Conservation (phyloP, 1,140 invertebrate species). For the Centruroides sculpturatus region DNA sequence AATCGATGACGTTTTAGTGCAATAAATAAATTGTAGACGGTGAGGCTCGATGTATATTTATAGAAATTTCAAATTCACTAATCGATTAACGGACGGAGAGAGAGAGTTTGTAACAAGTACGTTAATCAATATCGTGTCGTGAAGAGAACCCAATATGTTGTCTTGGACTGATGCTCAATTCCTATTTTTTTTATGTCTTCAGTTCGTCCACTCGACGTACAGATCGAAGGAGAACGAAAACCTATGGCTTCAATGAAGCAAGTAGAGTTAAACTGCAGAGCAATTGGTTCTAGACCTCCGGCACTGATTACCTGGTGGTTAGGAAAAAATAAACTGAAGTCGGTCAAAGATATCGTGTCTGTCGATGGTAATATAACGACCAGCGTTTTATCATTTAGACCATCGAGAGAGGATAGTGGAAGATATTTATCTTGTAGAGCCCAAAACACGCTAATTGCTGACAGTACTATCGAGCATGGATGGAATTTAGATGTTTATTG, state of each 20-base stretch:
- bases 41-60: too few relatives aligned
- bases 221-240: constrained; percentile 60
- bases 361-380: background rate
- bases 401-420: constrained; percentile 5
- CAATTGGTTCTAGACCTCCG: constrained; percentile 65
- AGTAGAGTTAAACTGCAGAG: constrained; percentile 67
- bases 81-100: too few relatives aligned
- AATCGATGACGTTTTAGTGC: too few relatives aligned
- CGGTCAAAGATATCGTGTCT: background rate
- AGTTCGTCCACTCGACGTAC: constrained; percentile 71
- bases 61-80: too few relatives aligned
- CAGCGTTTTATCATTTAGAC: constrained; percentile 4
- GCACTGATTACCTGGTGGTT: constrained; percentile 74
- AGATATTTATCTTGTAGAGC: constrained; percentile 65
- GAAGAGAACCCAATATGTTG: too few relatives aligned
- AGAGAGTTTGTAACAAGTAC: too few relatives aligned
- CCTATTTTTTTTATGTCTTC: constrained; percentile 32
- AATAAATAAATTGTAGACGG: too few relatives aligned
- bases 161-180: background rate
- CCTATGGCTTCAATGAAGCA: constrained; percentile 63
- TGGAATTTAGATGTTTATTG: constrained; percentile 76
- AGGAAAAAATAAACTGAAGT: constrained; percentile 42
- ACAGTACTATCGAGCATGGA: constrained; percentile 58
- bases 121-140: too few relatives aligned
- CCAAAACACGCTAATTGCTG: constrained; percentile 52